phyloP scores from a whole-genome alignment of 2,888 invertebrate genomes.

The Lycocerus yunnanus region DNA sequence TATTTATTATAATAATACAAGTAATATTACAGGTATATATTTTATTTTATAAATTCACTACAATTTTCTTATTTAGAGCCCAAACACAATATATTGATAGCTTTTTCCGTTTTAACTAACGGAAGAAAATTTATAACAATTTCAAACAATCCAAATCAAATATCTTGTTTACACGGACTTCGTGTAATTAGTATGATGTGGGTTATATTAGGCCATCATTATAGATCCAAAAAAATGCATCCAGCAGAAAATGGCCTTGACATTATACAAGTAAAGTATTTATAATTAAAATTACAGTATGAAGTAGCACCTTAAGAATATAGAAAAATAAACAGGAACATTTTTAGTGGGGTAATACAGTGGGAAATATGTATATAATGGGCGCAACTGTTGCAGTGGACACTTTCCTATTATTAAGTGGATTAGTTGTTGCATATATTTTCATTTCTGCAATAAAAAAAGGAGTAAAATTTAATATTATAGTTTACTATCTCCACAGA shows the following conservation, averaged over 20 bases:
- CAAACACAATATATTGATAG: conserved; percentile 24
- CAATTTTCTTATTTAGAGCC: conserved; percentile 26
- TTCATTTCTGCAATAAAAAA: conserved; percentile 47
- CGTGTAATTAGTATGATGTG: conserved; percentile 58
- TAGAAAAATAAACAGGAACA: background rate
- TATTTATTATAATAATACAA: conserved; percentile 21
- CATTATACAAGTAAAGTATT: background rate
- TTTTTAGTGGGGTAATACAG: conserved; percentile 28
- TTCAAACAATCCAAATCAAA: conserved; percentile 45
- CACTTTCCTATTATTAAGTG: conserved; percentile 67
- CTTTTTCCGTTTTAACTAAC: conserved; percentile 56
- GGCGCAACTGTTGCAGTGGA: conserved; percentile 56
- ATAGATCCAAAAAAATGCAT: conserved; percentile 23
- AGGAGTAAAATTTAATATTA: conserved; percentile 44
- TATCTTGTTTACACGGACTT: conserved; percentile 57
- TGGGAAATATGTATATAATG: conserved; percentile 29
- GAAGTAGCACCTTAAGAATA: background rate
- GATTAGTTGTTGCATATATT: conserved; percentile 60
- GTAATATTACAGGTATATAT: conserved; percentile 25
- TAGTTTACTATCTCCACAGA: conserved; percentile 53
- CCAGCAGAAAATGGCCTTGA: background rate
- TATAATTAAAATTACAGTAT: background rate
- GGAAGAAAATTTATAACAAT: conserved; percentile 53
- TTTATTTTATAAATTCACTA: background rate
- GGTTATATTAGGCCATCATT: conserved; percentile 56